phyloP scores from a whole-genome alignment of 2,888 invertebrate genomes.

The Helobdella robusta region DNA sequence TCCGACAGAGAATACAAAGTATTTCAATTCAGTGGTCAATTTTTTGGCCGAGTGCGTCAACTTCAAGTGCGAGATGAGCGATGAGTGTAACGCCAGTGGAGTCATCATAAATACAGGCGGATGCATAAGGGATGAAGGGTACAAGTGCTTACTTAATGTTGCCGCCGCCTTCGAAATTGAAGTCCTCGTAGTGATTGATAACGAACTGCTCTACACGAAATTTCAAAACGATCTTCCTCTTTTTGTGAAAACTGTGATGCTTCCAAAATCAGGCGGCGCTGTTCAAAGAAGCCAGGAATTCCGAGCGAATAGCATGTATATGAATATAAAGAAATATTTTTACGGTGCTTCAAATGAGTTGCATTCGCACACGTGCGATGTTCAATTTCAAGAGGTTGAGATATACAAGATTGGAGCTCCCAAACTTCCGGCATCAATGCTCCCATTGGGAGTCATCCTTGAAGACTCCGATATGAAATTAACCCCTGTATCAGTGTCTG shows the following conservation, averaged over 20 bases:
- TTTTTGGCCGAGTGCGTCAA: conserved; percentile 73
- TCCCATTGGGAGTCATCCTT: conserved; percentile 88
- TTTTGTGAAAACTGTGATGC: conserved; percentile 79
- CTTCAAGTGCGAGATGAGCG: conserved; percentile 68
- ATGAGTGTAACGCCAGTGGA: conserved; percentile 56
- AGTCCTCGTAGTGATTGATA: conserved; percentile 85
- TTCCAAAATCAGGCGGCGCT: conserved; percentile 93
- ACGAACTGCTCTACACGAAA: conserved; percentile 88
- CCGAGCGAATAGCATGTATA: conserved; percentile 66
- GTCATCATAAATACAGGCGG: conserved; percentile 94
- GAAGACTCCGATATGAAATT: conserved; percentile 80
- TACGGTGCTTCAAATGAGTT: conserved; percentile 72
- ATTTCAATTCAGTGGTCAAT: conserved; percentile 73
- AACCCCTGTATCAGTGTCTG: conserved; percentile 60
- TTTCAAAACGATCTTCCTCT: conserved; percentile 82
- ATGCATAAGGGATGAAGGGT: conserved; percentile 87
- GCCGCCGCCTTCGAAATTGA: conserved; percentile 88
- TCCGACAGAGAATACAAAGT: conserved; percentile 65
- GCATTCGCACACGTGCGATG: conserved; percentile 87
- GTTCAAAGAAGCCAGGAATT: conserved; percentile 70
- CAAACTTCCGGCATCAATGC: conserved; percentile 81
- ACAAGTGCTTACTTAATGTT: conserved; percentile 72
- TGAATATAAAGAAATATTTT: conserved; percentile 81
- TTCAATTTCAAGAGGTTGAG: conserved; percentile 77
- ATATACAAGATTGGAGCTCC: conserved; percentile 90